Percentiles rank a stretch among this genome's conserved stretches.
phyloP scores from a whole-genome alignment of 2,888 invertebrate species.

The Spilarctia lutea region DNA sequence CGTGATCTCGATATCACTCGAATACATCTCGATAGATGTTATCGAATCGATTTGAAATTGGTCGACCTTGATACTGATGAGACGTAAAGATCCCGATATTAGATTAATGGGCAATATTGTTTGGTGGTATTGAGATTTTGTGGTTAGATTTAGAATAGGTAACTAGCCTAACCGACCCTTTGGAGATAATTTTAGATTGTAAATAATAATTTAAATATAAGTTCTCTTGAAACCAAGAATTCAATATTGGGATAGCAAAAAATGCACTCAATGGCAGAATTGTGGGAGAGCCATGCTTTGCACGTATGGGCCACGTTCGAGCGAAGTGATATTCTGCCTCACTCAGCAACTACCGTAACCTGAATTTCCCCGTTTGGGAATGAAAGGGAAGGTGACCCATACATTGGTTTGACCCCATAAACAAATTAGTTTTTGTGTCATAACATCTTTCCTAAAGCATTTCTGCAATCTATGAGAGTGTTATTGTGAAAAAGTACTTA shows the following conservation, averaged over 20 bases:
- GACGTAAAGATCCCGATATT: slow-evolving; percentile 60
- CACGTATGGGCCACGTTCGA: no score
- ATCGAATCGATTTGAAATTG: slow-evolving; percentile 73
- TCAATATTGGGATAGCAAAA: background rate
- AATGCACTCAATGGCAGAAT: no score
- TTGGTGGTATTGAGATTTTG: slow-evolving; percentile 36
- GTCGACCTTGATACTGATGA: slow-evolving; percentile 71
- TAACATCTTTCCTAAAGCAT: no score
- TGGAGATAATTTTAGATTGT: background rate
- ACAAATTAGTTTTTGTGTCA: no score
- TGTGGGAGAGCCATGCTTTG: no score
- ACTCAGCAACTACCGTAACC: no score
- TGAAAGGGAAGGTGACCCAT: no score
- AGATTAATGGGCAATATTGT: slow-evolving; percentile 65
- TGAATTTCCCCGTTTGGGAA: no score
- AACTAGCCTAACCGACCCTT: background rate
- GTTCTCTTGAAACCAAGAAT: background rate
- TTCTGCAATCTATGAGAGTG: no score
- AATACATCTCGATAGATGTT: slow-evolving; percentile 67
- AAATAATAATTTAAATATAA: background rate
- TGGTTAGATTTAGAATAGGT: slow-evolving; percentile 22
- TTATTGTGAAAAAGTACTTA: no score
- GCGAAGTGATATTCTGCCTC: no score
- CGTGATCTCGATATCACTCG: slow-evolving; percentile 66
- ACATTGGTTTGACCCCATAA: no score